A percentile compares a stretch with the other conserved stretches of the same genome.
Conservation (phyloP, 2,113 vertebrate genomes). For the Rhynchopsitta pachyrhyncha region DNA sequence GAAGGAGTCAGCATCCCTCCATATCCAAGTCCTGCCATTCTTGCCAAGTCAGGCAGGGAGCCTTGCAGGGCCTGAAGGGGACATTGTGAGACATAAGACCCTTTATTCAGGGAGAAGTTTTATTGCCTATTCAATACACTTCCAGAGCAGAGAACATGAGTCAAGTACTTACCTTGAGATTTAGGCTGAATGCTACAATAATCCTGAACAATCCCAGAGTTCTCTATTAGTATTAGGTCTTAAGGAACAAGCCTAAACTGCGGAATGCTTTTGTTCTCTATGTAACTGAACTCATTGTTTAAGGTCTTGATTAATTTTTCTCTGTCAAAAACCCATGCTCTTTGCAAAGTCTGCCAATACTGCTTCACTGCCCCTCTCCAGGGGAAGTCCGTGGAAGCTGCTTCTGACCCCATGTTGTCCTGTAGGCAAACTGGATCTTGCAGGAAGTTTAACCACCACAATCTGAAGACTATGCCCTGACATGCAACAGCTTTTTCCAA, state of each 20-base stretch:
- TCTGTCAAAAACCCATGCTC: neutral
- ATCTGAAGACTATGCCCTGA: neutral
- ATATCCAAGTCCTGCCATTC: neutral
- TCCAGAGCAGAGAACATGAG: neutral
- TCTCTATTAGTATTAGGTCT: neutral
- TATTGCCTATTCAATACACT: neutral
- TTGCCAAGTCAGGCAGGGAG: neutral
- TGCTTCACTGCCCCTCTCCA: neutral
- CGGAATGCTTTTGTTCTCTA: neutral
- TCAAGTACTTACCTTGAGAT: conserved; percentile 2
- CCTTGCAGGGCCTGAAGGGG: neutral
- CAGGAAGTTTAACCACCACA: neutral
- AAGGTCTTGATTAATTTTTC: neutral
- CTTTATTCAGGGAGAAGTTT: neutral
- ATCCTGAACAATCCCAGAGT: neutral
- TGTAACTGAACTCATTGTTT: neutral
- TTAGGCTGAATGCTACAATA: neutral
- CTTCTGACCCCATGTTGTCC: neutral
- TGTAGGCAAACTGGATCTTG: neutral
- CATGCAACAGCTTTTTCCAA: neutral
- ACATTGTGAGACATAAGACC: neutral
- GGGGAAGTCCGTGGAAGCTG: neutral
- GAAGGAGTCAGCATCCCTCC: neutral
- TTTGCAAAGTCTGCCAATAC: neutral
- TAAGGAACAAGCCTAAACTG: neutral